These are phyloP conservation scores for Agonum fuliginosum DNA, from an alignment of 2,888 invertebrate genomes.

Conservation along the genomic window DNA sequence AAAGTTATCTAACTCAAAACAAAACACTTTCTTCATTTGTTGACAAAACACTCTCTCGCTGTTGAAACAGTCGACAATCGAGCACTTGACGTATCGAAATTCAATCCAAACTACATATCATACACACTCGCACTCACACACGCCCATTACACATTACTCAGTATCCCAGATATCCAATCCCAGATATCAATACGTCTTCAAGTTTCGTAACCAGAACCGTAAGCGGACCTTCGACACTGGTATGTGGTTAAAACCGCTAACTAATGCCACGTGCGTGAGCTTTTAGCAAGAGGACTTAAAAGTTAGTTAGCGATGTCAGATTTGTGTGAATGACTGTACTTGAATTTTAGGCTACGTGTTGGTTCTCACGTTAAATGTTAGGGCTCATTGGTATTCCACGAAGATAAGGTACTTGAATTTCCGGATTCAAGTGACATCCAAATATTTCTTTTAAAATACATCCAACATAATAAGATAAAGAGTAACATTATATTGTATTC, in stretches of 20 bases:
- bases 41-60: slow-evolving; percentile 36
- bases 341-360: background rate
- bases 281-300: background rate
- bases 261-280: background rate
- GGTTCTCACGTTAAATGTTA: background rate
- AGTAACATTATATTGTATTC: too few species aligned
- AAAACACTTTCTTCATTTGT: background rate
- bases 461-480: too few species aligned
- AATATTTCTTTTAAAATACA: background rate
- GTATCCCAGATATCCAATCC: slow-evolving; percentile 12
- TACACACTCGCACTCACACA: background rate
- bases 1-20: slow-evolving; percentile 17
- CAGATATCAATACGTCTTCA: slow-evolving; percentile 16
- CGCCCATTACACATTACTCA: background rate
- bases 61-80: background rate
- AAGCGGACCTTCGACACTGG: background rate
- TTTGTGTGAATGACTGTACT: background rate
- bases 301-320: background rate
- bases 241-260: background rate
- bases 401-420: background rate
- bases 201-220: slow-evolving; percentile 4
- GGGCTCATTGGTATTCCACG: background rate
- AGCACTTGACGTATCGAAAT: slow-evolving; percentile 41
- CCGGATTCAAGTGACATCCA: background rate
- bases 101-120: slow-evolving; percentile 23